phyloP scores from a whole-genome alignment of 2,797 vertebrate genomes.

The Bufotes viridis region DNA sequence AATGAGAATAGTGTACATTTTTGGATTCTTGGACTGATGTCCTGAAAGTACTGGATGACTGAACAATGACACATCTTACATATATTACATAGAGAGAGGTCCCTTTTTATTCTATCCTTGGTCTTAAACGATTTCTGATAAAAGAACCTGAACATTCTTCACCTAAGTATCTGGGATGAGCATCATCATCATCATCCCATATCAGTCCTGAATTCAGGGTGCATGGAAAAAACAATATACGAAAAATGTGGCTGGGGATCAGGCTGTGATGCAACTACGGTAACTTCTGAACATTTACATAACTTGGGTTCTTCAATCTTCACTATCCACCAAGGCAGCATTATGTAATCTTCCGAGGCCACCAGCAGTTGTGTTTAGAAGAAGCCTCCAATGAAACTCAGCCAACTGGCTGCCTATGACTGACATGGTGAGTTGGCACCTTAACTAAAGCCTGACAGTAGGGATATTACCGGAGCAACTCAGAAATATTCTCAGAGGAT shows the following conservation, averaged over 20 bases:
- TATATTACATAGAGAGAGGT: too few species aligned
- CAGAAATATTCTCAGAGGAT: constrained; percentile 8
- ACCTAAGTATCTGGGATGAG: too few species aligned
- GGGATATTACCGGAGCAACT: constrained; percentile 5
- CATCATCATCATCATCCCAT: too few species aligned
- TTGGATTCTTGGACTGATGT: too few species aligned
- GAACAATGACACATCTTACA: too few species aligned
- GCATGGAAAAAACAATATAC: too few species aligned
- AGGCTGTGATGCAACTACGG: neutral
- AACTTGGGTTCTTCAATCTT: neutral
- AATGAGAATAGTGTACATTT: too few species aligned
- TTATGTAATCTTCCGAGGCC: neutral
- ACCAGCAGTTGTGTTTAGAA: neutral
- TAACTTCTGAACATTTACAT: neutral
- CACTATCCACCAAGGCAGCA: neutral
- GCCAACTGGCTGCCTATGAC: neutral
- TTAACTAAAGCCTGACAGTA: constrained; percentile 4
- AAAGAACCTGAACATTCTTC: too few species aligned
- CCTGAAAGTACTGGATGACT: too few species aligned
- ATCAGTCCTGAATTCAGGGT: too few species aligned
- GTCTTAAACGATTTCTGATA: too few species aligned
- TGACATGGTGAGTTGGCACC: neutral
- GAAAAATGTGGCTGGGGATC: neutral
- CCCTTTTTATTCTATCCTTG: too few species aligned
- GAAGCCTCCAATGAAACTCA: neutral